A percentile compares a stretch with the other conserved stretches of the same genome.
These are phyloP conservation scores for Sphyrna mokarran DNA, from an alignment of 2,113 vertebrate species.

Conservation along the genomic window DNA sequence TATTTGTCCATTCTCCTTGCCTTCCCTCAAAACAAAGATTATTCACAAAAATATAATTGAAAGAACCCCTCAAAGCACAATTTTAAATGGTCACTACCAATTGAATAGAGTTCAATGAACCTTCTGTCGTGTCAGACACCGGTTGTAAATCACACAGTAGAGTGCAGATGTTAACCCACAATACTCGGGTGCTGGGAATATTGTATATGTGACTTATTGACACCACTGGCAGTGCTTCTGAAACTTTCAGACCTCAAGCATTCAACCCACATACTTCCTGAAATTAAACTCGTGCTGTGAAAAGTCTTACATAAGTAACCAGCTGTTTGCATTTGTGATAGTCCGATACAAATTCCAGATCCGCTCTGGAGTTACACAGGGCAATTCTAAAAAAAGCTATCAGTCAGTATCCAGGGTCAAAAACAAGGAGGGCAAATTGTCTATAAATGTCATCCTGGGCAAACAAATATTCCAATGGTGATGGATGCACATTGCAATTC, in stretches of 20 bases:
- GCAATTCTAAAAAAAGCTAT: constrained; percentile 14
- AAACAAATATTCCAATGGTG: background rate
- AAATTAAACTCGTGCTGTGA: constrained; percentile 11
- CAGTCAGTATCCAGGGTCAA: background rate
- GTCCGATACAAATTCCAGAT: constrained; percentile 3
- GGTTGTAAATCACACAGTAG: constrained; percentile 24
- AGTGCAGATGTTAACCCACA: constrained; percentile 28
- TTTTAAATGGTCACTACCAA: background rate
- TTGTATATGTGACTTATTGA: constrained; percentile 36
- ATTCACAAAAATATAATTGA: background rate
- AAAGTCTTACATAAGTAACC: constrained; percentile 22
- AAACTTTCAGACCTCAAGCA: constrained; percentile 1
- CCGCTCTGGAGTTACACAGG: background rate
- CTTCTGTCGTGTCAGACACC: background rate
- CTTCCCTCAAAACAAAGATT: background rate
- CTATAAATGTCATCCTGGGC: background rate
- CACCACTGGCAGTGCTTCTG: constrained; percentile 25
- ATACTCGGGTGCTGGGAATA: background rate
- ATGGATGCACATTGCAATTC: background rate
- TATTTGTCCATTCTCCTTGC: background rate
- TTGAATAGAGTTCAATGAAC: background rate
- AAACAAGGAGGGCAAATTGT: background rate
- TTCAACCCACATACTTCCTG: constrained; percentile 17
- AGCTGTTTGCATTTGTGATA: background rate
- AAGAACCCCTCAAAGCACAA: background rate